Evolutionary conservation across 2,797 vertebrate species (phyloP), one percentile per base, ranked within the genome.

Genomic region (Telmatherina bonti): DNA sequence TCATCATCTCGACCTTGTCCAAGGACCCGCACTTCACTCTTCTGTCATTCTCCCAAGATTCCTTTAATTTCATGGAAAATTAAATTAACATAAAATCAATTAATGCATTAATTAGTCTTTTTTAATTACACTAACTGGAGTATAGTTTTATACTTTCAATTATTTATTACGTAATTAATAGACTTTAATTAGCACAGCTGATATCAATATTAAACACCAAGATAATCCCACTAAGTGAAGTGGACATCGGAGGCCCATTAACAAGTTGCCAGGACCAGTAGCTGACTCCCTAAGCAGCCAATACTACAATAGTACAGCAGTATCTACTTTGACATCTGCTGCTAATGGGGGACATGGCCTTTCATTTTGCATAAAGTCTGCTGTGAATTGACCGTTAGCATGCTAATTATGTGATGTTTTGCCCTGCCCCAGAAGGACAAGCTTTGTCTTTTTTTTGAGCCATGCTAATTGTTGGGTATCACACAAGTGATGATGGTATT

Each of bases 31-130:
- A 41, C 62, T 61, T 82, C 27, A 62, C 67, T 67, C 60, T 6
- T 72, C 22, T 29, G 9, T 38, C 70, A 45, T 74, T 87, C 88
- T 91, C 91, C 68, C 76, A 83, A 86, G 92, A 92, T 89, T 86
- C 78, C 82, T 81, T 63, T 85, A 82, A 89, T 91, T 90, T 92
- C 83, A 90, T 77, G 86, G 88, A 84, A 93, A 93, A 92, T 91
- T 87, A 74, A 92, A 94, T 94, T 94, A 93, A 91, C 91, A 92
- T 94, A 92, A 93, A 94, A 93, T 93, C 92, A 94, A 95, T 94
- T 94, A 94, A 93, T 93, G 72, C 88, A 94, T 92, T 93, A 93
- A 94, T 95, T 94, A 93, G 91, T 84, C 74, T 85, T 82, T 71
- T 91, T 94, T 95, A 94, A 94, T 95, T 91, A 95, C 89, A 88